Percentiles rank a stretch among this genome's conserved stretches.
Conservation (phyloP, 2,797 vertebrate species). For the Acrocephalus scirpaceus region DNA sequence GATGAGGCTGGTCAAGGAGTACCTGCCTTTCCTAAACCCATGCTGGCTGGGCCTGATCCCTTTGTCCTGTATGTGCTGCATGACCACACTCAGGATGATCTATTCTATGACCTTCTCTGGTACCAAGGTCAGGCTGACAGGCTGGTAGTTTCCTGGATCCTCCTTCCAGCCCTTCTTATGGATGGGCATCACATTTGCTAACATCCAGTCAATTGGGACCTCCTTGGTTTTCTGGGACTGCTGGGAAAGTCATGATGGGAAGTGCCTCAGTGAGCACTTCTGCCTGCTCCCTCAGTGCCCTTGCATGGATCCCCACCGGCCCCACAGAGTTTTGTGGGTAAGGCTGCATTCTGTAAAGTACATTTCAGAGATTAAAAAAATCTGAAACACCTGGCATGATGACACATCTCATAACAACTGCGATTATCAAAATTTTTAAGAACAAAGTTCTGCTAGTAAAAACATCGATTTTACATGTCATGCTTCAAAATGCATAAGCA, state of each 20-base stretch:
- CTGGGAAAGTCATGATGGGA: not conserved
- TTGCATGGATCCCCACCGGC: not conserved
- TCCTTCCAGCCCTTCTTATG: not conserved
- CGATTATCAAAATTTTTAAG: not conserved
- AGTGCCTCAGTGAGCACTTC: not conserved
- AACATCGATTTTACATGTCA: not conserved
- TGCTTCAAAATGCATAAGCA: not conserved
- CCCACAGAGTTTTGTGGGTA: not conserved
- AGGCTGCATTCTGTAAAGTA: not conserved
- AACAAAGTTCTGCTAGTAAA: not conserved
- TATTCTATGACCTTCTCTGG: not conserved
- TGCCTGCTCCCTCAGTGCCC: not conserved
- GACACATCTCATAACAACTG: accelerated
- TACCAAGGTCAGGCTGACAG: not conserved
- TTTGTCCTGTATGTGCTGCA: not conserved
- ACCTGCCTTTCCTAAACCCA: not conserved
- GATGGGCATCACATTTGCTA: not conserved
- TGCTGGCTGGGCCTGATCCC: too few relatives aligned
- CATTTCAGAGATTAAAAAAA: not conserved
- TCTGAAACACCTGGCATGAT: not conserved
- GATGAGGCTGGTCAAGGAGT: not conserved
- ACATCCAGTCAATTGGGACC: not conserved
- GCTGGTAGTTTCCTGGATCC: not conserved
- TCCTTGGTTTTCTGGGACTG: not conserved
- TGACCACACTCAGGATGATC: not conserved